Evolutionary conservation across 2,113 vertebrate genomes (phyloP).

Genomic region (Pyxicephalus adspersus): DNA sequence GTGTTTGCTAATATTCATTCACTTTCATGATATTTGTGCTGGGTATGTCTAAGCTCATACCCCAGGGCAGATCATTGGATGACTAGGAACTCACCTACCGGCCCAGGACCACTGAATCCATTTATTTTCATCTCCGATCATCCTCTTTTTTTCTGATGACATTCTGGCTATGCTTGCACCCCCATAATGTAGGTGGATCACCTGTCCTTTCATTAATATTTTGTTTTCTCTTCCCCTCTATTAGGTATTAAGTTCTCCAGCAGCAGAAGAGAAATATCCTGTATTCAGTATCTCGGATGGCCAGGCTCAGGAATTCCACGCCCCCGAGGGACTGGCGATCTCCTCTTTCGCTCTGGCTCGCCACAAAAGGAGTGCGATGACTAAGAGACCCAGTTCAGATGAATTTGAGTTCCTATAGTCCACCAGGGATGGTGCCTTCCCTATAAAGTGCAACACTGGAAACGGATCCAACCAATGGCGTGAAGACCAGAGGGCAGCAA

Average conservation of each 20-base stretch:
- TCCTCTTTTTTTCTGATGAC: no score
- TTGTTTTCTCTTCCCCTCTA: neutral
- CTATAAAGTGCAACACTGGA: neutral
- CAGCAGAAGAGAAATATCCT: conserved; percentile 82
- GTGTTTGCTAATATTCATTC: no score
- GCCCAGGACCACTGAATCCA: no score
- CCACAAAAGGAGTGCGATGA: conserved; percentile 65
- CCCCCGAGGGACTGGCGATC: conserved; percentile 73
- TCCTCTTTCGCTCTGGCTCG: conserved; percentile 66
- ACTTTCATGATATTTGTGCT: no score
- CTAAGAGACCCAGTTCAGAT: conserved; percentile 75
- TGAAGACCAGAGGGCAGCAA: neutral
- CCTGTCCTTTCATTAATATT: no score
- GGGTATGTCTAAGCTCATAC: no score
- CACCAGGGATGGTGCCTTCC: neutral
- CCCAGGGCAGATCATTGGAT: no score
- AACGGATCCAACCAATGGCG: no score
- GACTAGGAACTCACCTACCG: no score
- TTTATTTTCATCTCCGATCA: no score
- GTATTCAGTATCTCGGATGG: conserved; percentile 88
- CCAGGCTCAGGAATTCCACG: conserved; percentile 79
- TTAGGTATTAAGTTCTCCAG: conserved; percentile 78
- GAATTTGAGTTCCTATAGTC: conserved; percentile 86
- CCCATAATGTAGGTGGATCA: no score
- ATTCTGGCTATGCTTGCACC: no score